Evolutionary conservation across 2,888 invertebrate genomes (phyloP), one percentile per base, ranked within the genome.

Genomic region (Archaeoteleia sp.): DNA sequence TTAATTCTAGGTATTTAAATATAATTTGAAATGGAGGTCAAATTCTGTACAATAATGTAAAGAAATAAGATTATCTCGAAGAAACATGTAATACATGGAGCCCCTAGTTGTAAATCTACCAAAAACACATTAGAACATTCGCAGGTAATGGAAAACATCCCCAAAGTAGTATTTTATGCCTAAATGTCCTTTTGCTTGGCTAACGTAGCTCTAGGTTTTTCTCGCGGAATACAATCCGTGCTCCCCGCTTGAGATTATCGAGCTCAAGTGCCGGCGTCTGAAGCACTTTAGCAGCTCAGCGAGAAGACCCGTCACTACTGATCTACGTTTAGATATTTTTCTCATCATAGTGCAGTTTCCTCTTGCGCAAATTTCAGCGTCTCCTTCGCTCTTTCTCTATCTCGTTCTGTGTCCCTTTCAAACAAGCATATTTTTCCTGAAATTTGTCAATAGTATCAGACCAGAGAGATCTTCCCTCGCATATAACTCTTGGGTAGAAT

Each of bases 311-410:
- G 75, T 79, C 77, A 75, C 75, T 72, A 73, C 77, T 82, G 83
- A 84, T 84, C 82, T 77, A 77, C 80, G 80, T 81, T 80, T 75
- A 82, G 82, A 83, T 82, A 82, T 83, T 83, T 84, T 83, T 83
- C 81, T 82, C 81, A 80, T 83, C 82, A 78, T 65, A 72, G 71
- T 73, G 37, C 57, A 57, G 15, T 54, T 23, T 37, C 35, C 30
- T 13, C 53, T 7, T 1, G 9, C 14, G n/a, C 35, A n/a, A 35
- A 3, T 4, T 30, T 30, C 30, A 1, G 13, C 30, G 27, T 17
- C 29, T 40, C 10, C 15, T 17, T 12, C 20, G 14, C 27, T 23
- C 63, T 82, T 83, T 42, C 82, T 81, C 72, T 73, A 63, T 9
- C 69, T 72, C 17, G 72, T 76, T n/a, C 74, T n/a, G n/a, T n/a